Conservation (phyloP, 1,140 invertebrate species). For the Coelopa frigida region DNA sequence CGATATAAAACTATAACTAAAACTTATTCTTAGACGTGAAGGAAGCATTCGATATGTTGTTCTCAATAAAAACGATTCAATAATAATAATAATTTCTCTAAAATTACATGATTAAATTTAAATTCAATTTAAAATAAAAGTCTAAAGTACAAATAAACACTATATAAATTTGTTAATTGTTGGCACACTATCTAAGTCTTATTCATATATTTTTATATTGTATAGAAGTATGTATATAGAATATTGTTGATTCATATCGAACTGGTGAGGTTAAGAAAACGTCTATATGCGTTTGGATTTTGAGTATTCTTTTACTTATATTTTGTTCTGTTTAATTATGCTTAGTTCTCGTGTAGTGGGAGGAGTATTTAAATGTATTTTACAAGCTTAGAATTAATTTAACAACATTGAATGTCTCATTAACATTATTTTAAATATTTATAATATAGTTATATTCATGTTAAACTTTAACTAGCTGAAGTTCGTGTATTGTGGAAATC, state of each 20-base stretch:
- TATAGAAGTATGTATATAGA: neutral
- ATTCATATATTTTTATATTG: constrained; percentile 5
- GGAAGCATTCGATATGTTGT: constrained; percentile 45
- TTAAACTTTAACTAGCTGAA: no score
- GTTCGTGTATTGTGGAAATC: no score
- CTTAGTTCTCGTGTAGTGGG: constrained; percentile 26
- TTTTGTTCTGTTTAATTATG: constrained; percentile 16
- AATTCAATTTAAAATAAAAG: neutral
- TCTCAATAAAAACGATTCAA: constrained; percentile 22
- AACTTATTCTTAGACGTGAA: constrained; percentile 11
- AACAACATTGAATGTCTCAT: constrained; percentile 44
- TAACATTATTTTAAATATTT: constrained; percentile 20
- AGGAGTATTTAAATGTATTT: constrained; percentile 32
- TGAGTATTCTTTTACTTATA: constrained; percentile 5
- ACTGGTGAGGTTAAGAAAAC: neutral
- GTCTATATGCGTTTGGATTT: constrained; percentile 1
- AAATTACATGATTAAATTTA: constrained; percentile 4
- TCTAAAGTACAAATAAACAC: constrained; percentile 3
- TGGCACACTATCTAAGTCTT: constrained; percentile 44
- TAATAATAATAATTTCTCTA: constrained; percentile 11
- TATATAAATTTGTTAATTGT: constrained; percentile 15
- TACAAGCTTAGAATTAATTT: constrained; percentile 42
- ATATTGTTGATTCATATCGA: neutral
- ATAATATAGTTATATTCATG: neutral
- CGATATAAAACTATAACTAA: constrained; percentile 3